Evolutionary conservation across 1,140 invertebrate genomes (phyloP).

Genomic region (Ectropis grisescens): DNA sequence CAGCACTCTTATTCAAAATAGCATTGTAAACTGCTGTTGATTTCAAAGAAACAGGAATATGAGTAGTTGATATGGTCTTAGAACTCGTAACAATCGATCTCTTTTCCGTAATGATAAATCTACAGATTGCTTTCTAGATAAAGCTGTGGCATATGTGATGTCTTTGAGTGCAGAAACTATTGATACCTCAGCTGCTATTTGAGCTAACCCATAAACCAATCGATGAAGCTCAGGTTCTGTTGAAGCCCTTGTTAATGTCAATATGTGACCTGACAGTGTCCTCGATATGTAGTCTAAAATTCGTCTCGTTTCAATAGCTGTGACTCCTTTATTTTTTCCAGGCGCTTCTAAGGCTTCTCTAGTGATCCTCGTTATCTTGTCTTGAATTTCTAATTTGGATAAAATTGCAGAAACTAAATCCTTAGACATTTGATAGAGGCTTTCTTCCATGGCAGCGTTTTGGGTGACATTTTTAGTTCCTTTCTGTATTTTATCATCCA

Average conservation of each 20-base stretch:
- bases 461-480: conserved; percentile 52
- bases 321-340: conserved; percentile 51
- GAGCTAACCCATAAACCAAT: conserved; percentile 51
- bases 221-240: conserved; percentile 56
- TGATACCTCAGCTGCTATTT: conserved; percentile 57
- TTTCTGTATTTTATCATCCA: conserved; percentile 43
- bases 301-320: conserved; percentile 56
- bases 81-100: conserved; percentile 19
- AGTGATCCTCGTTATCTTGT: conserved; percentile 57
- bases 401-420: conserved; percentile 50
- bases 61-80: no score
- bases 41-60: no score
- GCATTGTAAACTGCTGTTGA: conserved; percentile 22
- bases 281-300: conserved; percentile 58
- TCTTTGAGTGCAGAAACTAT: conserved; percentile 59
- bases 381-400: conserved; percentile 50
- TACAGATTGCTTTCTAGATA: conserved; percentile 55
- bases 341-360: conserved; percentile 52
- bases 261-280: conserved; percentile 49
- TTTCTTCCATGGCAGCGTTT: conserved; percentile 53
- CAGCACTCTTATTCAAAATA: conserved; percentile 49
- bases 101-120: conserved; percentile 52
- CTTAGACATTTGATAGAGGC: conserved; percentile 50
- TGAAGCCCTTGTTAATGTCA: conserved; percentile 44
- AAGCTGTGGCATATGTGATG: conserved; percentile 44